Percentiles rank a stretch among this genome's conserved stretches.
Evolutionary conservation across 2,888 invertebrate genomes (phyloP).

Genomic region (Sesamia inferens): DNA sequence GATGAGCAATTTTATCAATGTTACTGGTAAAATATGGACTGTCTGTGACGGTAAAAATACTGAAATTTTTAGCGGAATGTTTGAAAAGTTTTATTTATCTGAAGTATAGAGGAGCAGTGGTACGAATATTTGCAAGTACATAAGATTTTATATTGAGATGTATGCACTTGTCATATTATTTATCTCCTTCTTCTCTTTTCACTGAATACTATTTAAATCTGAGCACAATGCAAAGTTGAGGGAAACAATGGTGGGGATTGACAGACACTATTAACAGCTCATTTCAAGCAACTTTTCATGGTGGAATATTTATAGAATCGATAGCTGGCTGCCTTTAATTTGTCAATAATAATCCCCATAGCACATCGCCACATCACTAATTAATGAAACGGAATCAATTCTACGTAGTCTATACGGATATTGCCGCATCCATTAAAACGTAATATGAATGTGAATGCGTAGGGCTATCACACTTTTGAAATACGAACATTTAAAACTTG

Average conservation of each 20-base stretch:
- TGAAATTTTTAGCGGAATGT: conserved; percentile 4
- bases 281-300: too few species aligned
- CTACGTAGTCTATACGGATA: conserved; percentile 29
- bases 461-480: conserved; percentile 14
- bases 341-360: conserved; percentile 21
- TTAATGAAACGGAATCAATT: conserved; percentile 46
- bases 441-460: neutral
- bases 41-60: conserved; percentile 11
- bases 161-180: too few species aligned
- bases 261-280: too few species aligned
- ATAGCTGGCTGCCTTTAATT: neutral
- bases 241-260: too few species aligned
- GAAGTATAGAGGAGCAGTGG: neutral
- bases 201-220: too few species aligned
- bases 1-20: conserved; percentile 39
- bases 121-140: neutral
- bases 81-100: neutral
- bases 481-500: too few species aligned
- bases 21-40: conserved; percentile 30
- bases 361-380: conserved; percentile 31
- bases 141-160: neutral
- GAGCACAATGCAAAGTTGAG: too few species aligned
- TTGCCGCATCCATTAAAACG: conserved; percentile 27
- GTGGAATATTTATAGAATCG: too few species aligned
- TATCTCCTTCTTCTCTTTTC: too few species aligned